Conservation (phyloP, 1,140 invertebrate genomes). For the Anoplolepis gracilipes region DNA sequence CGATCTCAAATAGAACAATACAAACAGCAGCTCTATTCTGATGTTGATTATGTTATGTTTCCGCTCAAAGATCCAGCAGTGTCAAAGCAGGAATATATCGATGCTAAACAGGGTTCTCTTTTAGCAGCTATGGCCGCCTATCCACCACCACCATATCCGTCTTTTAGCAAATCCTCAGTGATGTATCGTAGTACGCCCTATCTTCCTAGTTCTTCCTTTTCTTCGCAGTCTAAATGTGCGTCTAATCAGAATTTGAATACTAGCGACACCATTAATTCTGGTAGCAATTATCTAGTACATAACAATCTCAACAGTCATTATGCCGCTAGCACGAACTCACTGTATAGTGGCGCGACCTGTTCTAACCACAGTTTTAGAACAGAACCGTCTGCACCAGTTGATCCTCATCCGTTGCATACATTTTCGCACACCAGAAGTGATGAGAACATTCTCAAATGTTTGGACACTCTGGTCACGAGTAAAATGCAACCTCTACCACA, state of each 20-base stretch:
- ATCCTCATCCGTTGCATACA: constrained; percentile 83
- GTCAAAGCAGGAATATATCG: constrained; percentile 95
- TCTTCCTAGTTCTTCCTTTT: constrained; percentile 88
- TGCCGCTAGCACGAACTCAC: constrained; percentile 83
- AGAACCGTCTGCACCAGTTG: constrained; percentile 85
- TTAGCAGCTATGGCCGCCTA: constrained; percentile 88
- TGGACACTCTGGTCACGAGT: constrained; percentile 83
- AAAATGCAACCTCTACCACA: constrained; percentile 84
- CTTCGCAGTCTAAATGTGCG: constrained; percentile 88
- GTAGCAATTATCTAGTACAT: constrained; percentile 73
- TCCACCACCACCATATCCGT: constrained; percentile 87
- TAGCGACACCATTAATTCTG: constrained; percentile 76
- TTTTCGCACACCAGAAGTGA: constrained; percentile 91
- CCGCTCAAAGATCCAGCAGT: constrained; percentile 94
- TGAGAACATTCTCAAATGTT: constrained; percentile 91
- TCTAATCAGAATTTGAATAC: constrained; percentile 90
- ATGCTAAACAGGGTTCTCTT: constrained; percentile 92
- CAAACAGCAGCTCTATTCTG: constrained; percentile 94
- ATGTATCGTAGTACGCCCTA: constrained; percentile 93
- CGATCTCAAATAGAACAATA: constrained; percentile 93
- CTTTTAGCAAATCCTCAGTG: constrained; percentile 88
- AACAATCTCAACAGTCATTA: constrained; percentile 82
- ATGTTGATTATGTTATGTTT: constrained; percentile 96
- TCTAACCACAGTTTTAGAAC: constrained; percentile 85
- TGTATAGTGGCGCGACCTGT: constrained; percentile 85